Evolutionary conservation across 2,113 vertebrate genomes (phyloP), one percentile per base, ranked within the genome.

Genomic region (Peromyscus maniculatus): DNA sequence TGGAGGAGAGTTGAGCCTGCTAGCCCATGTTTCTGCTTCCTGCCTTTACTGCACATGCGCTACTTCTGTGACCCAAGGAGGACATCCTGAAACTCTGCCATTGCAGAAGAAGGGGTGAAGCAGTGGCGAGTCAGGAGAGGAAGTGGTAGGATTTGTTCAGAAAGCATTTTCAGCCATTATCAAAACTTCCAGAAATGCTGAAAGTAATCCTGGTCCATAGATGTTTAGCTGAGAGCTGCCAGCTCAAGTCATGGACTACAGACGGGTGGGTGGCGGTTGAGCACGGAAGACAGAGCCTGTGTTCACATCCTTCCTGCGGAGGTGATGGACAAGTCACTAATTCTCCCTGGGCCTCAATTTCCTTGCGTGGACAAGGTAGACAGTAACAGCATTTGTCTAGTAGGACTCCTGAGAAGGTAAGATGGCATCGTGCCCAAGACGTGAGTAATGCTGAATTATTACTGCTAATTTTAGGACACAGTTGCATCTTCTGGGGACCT

Each of bases 21-120:
- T 9, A 15, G 6, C 6, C 9, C 78, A 33, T 15, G 55, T 2
- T 55, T 55, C 55, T 3, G 33, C 15, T 49, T 49, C 26, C 39
- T 39, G 28, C 8, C n/a, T 43, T 49, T 0, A 17, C 28, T n/a
- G 13, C 55, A 52, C 24, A 0, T 67, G 52, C 22, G 8, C 43
- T 26, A 24, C 46, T 89, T 11, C 1, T 3, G 19, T 8, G 75
- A 28, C 43, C 71, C 19, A 75, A 1, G 33, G 39, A 26, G 24
- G 55, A 55, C 15, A 26, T 26, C 64, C 7, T 10, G 19, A 1
- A 26, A 0, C 77, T 55, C 55, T 74, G 7, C 10, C 5, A 36
- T 91, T 96, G 95, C 64, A 16, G 79, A 95, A 64, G 62, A 87
- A 89, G 83, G 52, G 13, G 12, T 84, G 43, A 87, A 33, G 19